These are phyloP conservation scores for Neomorphus geoffroyi DNA, from an alignment of 2,797 vertebrate species.

Conservation along the genomic window DNA sequence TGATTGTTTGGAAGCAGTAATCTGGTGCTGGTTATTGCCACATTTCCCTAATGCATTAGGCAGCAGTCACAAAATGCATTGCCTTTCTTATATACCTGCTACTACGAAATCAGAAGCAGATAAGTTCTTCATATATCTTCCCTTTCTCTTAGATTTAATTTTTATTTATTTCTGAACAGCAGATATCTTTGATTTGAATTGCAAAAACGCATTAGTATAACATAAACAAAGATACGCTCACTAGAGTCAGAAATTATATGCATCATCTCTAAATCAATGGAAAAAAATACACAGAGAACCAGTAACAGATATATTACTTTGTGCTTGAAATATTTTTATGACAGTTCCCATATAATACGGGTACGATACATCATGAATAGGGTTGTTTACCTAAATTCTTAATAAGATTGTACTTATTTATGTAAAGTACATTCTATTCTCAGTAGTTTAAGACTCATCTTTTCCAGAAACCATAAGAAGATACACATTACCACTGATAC, in stretches of 20 bases:
- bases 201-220: constrained; percentile 42
- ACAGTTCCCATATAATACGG: neutral
- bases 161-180: constrained; percentile 45
- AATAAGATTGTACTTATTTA: constrained; percentile 31
- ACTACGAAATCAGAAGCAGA: constrained; percentile 20
- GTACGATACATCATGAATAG: neutral
- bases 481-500: constrained; percentile 21
- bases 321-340: constrained; percentile 52
- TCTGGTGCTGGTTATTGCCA: constrained; percentile 76
- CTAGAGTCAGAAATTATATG: constrained; percentile 58
- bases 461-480: constrained; percentile 6
- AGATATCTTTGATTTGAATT: constrained; percentile 57
- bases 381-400: constrained; percentile 30
- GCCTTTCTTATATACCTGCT: constrained; percentile 29
- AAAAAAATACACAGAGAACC: constrained; percentile 37
- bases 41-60: constrained; percentile 74
- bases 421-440: constrained; percentile 19
- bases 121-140: constrained; percentile 43
- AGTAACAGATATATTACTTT: constrained; percentile 28
- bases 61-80: constrained; percentile 55
- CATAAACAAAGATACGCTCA: constrained; percentile 52
- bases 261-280: constrained; percentile 52
- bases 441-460: constrained; percentile 21
- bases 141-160: constrained; percentile 68
- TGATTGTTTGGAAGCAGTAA: constrained; percentile 89